Evolutionary conservation across 1,140 invertebrate genomes (phyloP), one percentile per base, ranked within the genome.

Genomic region (Theocolax elegans): DNA sequence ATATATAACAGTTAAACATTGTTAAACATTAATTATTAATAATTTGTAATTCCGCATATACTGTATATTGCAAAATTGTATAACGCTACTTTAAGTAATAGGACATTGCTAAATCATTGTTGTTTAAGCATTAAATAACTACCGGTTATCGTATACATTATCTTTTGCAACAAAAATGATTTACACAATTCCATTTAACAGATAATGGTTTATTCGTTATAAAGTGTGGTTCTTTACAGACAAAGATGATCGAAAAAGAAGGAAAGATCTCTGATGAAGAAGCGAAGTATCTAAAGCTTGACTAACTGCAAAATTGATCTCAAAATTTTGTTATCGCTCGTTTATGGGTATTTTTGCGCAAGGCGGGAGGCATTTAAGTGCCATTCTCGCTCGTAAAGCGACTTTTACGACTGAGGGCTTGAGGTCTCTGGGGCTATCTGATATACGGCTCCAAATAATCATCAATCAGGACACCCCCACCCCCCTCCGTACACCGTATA

Each of bases 221-320:
- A 15, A 13, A 42, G n/a, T 42, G 12, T 10, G 9, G 3, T 42
- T 10, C 13, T 3, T 44, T 15, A 15, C 15, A 44, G 42, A 17
- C 42, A 44, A 44, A 44, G 42, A 44, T 44, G 12, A 15, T 15
- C 42, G 2, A 54, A 31, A 35, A 31, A 29, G 21, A 29, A 54
- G 17, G n/a, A 27, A 3, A 54, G 29, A 35, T 54, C 51, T 9
- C 15, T 27, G 25, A 7, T 2, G 27, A 15, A 44, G 15, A 44
- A 44, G 42, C 17, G 7, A 42, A 42, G 44, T 72, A 77, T 77
- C 56, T 71, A 51, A 54, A 74, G 74, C 69, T 72, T 38, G 58
- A 76, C 67, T 74, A 49, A 29, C 62, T 66, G 58, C 64, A 73
- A 76, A 79, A 77, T 79, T 79, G 73, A 62, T 73, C 72, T 75